A percentile compares a stretch with the other conserved stretches of the same genome.
phyloP scores from a whole-genome alignment of 2,888 invertebrate genomes.

The Physocephala rufipes region DNA sequence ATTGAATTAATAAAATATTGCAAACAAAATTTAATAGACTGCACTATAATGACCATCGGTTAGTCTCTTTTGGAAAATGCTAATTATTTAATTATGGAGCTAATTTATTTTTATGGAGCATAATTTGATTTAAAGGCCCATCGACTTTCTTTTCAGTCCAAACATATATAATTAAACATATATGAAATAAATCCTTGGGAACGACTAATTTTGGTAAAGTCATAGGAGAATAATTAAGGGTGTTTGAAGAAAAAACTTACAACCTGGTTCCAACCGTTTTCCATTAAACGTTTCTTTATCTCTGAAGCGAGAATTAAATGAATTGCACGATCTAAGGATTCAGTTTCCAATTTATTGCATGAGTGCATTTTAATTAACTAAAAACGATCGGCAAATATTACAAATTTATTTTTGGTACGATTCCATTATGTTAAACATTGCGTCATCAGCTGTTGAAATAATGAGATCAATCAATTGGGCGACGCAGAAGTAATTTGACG shows the following conservation, averaged over 20 bases:
- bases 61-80: no score
- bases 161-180: no score
- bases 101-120: no score
- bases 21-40: neutral
- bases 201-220: no score
- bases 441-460: neutral
- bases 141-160: no score
- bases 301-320: neutral
- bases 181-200: no score
- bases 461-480: conserved; percentile 2
- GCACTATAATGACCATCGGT: neutral
- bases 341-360: neutral
- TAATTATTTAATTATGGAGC: no score
- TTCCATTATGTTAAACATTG: neutral
- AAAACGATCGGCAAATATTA: neutral
- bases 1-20: neutral
- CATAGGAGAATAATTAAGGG: no score
- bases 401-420: neutral
- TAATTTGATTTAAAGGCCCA: no score
- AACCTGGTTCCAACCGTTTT: no score
- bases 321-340: neutral
- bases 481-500: neutral
- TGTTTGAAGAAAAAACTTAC: no score
- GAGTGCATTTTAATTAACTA: conserved; percentile 6
- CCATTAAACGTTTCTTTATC: no score